Evolutionary conservation across 2,113 vertebrate species (phyloP).

Genomic region (Amphilophus citrinellus): DNA sequence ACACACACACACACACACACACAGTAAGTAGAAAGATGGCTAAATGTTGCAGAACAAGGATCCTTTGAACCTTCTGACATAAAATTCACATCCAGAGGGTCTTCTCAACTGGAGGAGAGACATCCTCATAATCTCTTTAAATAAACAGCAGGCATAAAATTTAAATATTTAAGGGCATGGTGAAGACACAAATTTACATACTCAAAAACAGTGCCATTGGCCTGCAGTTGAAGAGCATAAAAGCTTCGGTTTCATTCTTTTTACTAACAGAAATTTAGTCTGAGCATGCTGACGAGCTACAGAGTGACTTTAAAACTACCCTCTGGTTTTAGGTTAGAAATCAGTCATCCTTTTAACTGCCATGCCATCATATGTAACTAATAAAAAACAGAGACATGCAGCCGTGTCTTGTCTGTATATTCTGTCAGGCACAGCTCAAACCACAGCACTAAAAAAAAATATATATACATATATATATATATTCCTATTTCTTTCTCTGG

Average conservation of each 20-base stretch:
- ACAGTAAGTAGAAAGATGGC: slow-evolving; percentile 46
- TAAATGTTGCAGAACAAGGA: slow-evolving; percentile 6
- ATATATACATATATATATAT: too few relatives aligned
- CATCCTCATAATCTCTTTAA: slow-evolving; percentile 30
- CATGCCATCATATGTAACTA: not conserved
- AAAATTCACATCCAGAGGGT: slow-evolving; percentile 21
- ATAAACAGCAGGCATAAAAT: slow-evolving; percentile 11
- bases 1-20: not conserved
- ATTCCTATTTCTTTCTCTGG: not conserved
- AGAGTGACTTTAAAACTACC: not conserved
- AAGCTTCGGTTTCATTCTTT: not conserved
- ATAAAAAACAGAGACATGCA: not conserved
- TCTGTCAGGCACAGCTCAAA: not conserved
- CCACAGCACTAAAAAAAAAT: too few relatives aligned
- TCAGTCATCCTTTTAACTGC: not conserved
- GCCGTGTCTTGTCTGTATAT: not conserved
- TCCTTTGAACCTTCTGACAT: slow-evolving; percentile 14
- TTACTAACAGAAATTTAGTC: slow-evolving; percentile 16
- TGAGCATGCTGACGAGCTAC: not conserved
- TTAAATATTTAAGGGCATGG: not conserved
- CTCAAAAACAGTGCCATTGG: not conserved
- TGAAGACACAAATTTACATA: slow-evolving; percentile 37
- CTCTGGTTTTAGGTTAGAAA: not conserved
- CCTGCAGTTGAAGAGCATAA: slow-evolving; percentile 13
- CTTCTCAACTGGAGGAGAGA: not conserved